These are phyloP conservation scores for Chloroclysta siterata DNA, from an alignment of 2,888 invertebrate genomes.

Conservation along the genomic window DNA sequence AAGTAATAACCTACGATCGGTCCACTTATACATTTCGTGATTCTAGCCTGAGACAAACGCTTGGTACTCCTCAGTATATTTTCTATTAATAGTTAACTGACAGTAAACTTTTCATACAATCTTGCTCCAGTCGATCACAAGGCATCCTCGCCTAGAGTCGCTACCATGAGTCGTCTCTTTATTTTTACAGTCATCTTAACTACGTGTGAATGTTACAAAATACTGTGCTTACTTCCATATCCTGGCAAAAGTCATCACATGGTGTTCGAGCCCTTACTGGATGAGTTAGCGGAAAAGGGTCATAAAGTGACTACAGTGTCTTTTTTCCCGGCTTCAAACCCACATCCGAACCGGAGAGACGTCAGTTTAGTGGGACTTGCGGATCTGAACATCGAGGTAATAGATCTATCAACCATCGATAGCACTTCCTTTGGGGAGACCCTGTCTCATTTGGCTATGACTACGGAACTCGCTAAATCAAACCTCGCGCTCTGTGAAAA, in stretches of 20 bases:
- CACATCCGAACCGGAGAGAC: constrained; percentile 52
- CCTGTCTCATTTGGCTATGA: constrained; percentile 43
- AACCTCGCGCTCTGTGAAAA: constrained; percentile 56
- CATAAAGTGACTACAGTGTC: constrained; percentile 79
- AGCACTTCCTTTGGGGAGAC: constrained; percentile 44
- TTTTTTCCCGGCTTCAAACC: constrained; percentile 61
- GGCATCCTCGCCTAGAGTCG: constrained; percentile 30
- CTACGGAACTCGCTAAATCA: constrained; percentile 45
- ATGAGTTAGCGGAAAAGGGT: constrained; percentile 68
- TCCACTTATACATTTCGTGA: constrained; percentile 1
- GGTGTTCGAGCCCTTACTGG: constrained; percentile 73
- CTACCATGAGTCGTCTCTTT: constrained; percentile 29
- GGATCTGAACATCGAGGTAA: constrained; percentile 53
- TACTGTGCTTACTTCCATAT: constrained; percentile 73
- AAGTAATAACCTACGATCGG: not conserved
- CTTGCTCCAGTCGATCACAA: constrained; percentile 22
- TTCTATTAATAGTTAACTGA: constrained; percentile 33
- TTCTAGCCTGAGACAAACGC: not conserved
- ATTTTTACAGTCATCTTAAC: constrained; percentile 39
- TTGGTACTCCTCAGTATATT: not conserved
- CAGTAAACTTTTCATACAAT: constrained; percentile 1
- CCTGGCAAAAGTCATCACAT: constrained; percentile 80
- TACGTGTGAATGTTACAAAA: constrained; percentile 50
- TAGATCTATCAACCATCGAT: constrained; percentile 53
- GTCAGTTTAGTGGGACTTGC: constrained; percentile 53